phyloP scores from a whole-genome alignment of 2,113 vertebrate genomes.

The Zosterops japonicus region DNA sequence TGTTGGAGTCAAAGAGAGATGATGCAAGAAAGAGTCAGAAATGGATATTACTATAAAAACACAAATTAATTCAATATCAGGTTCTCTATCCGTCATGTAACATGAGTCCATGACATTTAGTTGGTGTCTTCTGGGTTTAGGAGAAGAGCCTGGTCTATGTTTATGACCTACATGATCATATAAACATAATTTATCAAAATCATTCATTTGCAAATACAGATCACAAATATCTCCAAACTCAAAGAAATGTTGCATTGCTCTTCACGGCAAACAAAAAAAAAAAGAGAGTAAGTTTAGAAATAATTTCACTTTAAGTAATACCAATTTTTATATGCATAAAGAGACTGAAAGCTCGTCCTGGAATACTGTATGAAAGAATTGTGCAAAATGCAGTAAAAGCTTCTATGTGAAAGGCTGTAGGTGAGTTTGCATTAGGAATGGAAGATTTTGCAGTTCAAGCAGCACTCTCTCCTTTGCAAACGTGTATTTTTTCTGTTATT shows the following conservation, averaged over 20 bases:
- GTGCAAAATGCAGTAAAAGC: background rate
- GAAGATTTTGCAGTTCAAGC: background rate
- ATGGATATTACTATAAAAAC: background rate
- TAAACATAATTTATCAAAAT: background rate
- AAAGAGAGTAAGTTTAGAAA: background rate
- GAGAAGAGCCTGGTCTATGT: background rate
- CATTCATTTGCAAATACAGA: background rate
- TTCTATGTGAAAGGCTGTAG: background rate
- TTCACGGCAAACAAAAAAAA: background rate
- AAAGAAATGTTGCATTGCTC: background rate
- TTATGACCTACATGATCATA: background rate
- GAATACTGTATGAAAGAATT: background rate
- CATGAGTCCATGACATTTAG: background rate
- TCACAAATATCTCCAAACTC: background rate
- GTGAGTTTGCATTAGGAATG: background rate
- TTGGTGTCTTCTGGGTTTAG: background rate
- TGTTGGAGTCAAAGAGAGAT: background rate
- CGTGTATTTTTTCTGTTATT: background rate
- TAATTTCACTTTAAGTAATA: background rate
- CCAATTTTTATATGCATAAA: background rate
- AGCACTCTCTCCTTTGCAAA: background rate
- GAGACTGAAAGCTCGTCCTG: fast-evolving
- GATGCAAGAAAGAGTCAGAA: background rate
- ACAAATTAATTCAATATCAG: background rate
- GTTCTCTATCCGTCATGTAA: background rate